A percentile compares a stretch with the other conserved stretches of the same genome.
Evolutionary conservation across 2,888 invertebrate species (phyloP).

Genomic region (Pocota personata): DNA sequence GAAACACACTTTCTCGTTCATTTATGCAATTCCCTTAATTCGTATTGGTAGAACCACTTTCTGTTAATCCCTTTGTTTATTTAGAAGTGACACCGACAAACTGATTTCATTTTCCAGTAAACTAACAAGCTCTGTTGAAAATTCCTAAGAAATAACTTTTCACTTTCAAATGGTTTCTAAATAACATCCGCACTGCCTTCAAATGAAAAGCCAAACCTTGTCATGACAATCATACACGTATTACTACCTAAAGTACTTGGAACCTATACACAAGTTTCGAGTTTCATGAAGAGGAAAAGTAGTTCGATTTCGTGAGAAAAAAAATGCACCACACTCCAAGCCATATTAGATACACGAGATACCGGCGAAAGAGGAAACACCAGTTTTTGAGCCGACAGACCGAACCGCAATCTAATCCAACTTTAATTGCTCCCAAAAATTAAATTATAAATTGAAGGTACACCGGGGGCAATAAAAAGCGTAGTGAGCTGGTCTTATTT

Average conservation of each 20-base stretch:
- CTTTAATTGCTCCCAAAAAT: slow-evolving; percentile 51
- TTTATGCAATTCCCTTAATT: background rate
- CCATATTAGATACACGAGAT: background rate
- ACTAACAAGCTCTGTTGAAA: background rate
- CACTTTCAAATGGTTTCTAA: slow-evolving; percentile 4
- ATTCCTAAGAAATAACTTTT: background rate
- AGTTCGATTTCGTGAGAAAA: slow-evolving; percentile 66
- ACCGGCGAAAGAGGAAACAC: slow-evolving; percentile 29
- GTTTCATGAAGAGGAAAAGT: slow-evolving; percentile 61
- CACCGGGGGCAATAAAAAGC: slow-evolving; percentile 31
- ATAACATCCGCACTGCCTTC: background rate
- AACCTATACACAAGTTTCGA: slow-evolving; percentile 33
- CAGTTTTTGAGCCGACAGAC: slow-evolving; percentile 10
- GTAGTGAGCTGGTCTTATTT: slow-evolving; percentile 8
- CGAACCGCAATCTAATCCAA: slow-evolving; percentile 58
- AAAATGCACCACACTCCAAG: background rate
- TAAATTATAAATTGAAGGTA: slow-evolving; percentile 31
- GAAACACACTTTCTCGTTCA: background rate
- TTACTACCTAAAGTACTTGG: background rate
- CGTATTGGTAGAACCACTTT: background rate
- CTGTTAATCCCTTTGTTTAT: background rate
- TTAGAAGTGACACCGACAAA: background rate
- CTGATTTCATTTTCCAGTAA: background rate
- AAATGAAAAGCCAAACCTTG: slow-evolving; percentile 5
- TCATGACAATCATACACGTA: slow-evolving; percentile 7